Evolutionary conservation across 1,140 invertebrate genomes (phyloP).

Genomic region (Lerema accius): DNA sequence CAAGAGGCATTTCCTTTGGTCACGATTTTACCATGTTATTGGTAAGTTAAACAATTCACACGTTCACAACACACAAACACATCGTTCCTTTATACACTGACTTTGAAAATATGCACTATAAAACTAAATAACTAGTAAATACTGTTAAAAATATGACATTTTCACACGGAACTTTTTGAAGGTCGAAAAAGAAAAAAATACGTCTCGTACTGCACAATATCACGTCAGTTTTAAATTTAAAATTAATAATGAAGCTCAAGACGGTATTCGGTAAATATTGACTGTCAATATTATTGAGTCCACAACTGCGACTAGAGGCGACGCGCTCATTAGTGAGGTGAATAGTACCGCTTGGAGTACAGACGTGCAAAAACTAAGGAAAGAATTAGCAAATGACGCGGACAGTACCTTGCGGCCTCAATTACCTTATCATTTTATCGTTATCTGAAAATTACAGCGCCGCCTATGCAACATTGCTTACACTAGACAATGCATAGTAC

Average conservation of each 20-base stretch:
- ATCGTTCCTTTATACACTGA: too few species aligned
- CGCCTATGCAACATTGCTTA: slow-evolving; percentile 37
- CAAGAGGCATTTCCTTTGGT: not conserved
- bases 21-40: not conserved
- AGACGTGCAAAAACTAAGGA: slow-evolving; percentile 45
- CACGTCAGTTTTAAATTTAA: too few species aligned
- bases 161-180: not conserved
- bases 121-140: too few species aligned
- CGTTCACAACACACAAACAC: too few species aligned
- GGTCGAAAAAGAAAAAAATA: not conserved
- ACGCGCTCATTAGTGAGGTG: not conserved
- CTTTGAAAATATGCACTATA: too few species aligned
- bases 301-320: slow-evolving; percentile 7
- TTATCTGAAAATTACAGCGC: slow-evolving; percentile 66
- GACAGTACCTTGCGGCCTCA: slow-evolving; percentile 45
- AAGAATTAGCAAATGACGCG: slow-evolving; percentile 45
- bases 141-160: too few species aligned
- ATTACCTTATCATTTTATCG: slow-evolving; percentile 61
- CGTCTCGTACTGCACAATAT: not conserved
- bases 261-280: slow-evolving; percentile 28
- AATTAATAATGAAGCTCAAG: slow-evolving; percentile 14
- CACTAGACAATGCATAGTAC: not conserved
- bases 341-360: slow-evolving; percentile 30
- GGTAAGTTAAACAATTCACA: too few species aligned
- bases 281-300: slow-evolving; percentile 17